Percentiles rank a stretch among this genome's conserved stretches.
These are phyloP conservation scores for Amazonetta brasiliensis DNA, from an alignment of 2,797 vertebrate genomes.

Conservation along the genomic window DNA sequence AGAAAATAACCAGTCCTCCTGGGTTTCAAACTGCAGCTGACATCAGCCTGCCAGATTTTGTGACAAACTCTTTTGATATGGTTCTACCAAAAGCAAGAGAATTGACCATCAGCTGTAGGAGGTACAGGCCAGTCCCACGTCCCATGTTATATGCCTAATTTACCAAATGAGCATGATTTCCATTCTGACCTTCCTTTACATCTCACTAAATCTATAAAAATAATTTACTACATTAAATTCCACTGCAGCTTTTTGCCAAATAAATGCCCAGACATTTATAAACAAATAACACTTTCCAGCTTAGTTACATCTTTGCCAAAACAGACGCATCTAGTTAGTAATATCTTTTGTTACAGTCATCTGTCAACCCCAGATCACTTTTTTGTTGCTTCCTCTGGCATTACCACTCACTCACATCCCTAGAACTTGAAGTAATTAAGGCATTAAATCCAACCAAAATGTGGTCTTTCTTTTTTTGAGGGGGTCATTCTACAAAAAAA, in stretches of 20 bases:
- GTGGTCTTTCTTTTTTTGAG: background rate
- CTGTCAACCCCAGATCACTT: background rate
- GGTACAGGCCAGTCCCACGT: accelerated
- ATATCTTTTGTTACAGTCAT: background rate
- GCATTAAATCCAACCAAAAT: background rate
- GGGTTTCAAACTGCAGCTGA: background rate
- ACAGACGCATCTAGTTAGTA: background rate
- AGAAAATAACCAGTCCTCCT: background rate
- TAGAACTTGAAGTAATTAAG: background rate
- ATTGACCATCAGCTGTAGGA: background rate
- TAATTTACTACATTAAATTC: background rate
- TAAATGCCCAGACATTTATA: background rate
- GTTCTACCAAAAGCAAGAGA: background rate
- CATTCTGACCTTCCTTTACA: background rate
- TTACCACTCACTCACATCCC: background rate
- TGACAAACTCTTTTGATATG: background rate
- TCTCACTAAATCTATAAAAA: background rate
- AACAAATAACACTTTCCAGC: background rate
- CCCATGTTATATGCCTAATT: background rate
- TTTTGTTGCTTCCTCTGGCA: background rate
- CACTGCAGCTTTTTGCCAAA: background rate
- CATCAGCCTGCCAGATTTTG: background rate
- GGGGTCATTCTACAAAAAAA: background rate
- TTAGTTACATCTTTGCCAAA: background rate
- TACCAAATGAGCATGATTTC: background rate